Percentiles rank a stretch among this genome's conserved stretches.
Evolutionary conservation across 1,140 invertebrate genomes (phyloP).

Genomic region (Lanistes nyassanus): DNA sequence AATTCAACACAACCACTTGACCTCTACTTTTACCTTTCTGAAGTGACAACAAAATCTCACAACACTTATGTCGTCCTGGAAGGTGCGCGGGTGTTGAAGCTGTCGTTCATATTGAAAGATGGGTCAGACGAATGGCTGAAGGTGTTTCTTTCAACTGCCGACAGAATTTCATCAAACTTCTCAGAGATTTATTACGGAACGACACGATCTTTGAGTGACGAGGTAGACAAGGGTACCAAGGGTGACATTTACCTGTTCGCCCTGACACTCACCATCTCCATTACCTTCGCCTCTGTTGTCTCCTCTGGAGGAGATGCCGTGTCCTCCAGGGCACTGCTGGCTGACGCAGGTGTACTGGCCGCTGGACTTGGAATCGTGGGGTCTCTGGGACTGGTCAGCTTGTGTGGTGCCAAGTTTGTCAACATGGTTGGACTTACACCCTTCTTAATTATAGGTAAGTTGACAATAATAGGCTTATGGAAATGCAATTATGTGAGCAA

Average conservation of each 20-base stretch:
- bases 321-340: conserved; percentile 89
- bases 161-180: neutral
- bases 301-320: conserved; percentile 26
- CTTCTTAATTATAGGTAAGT: conserved; percentile 94
- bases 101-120: neutral
- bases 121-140: neutral
- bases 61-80: too few relatives aligned
- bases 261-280: conserved; percentile 35
- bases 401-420: conserved; percentile 91
- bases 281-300: conserved; percentile 41
- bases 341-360: conserved; percentile 90
- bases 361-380: conserved; percentile 88
- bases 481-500: too few relatives aligned
- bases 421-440: conserved; percentile 94
- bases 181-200: conserved; percentile 3
- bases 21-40: too few relatives aligned
- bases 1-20: too few relatives aligned
- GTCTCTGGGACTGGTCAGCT: conserved; percentile 91
- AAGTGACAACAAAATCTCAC: too few relatives aligned
- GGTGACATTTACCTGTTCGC: conserved; percentile 39
- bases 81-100: neutral
- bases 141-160: neutral
- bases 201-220: neutral
- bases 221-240: conserved; percentile 22
- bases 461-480: too few relatives aligned